phyloP scores from a whole-genome alignment of 1,140 invertebrate genomes.

The Microplitis demolitor region DNA sequence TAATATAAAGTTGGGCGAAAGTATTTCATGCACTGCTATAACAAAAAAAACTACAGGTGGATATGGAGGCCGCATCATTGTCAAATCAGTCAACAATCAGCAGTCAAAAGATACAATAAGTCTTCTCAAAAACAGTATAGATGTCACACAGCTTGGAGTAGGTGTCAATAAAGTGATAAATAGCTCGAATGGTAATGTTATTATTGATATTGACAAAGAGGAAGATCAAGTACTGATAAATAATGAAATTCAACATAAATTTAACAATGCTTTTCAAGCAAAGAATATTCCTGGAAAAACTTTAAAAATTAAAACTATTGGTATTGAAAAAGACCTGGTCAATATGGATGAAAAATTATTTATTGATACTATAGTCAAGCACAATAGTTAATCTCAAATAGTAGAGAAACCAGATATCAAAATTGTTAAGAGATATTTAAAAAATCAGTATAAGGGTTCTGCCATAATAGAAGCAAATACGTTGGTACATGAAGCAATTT shows the following conservation, averaged over 20 bases:
- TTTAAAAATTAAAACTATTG: neutral
- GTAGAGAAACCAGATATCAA: constrained; percentile 2
- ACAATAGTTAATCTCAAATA: neutral
- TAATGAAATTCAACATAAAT: neutral
- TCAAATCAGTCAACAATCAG: neutral
- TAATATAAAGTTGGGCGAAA: neutral
- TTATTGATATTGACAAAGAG: neutral
- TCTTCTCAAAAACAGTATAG: neutral
- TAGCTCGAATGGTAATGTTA: neutral
- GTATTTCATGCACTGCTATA: neutral
- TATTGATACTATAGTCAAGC: neutral
- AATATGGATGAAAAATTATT: neutral
- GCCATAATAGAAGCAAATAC: constrained; percentile 18
- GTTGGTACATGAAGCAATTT: constrained; percentile 1
- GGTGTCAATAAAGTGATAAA: neutral
- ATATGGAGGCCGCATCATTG: neutral
- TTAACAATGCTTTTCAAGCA: neutral
- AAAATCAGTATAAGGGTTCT: neutral
- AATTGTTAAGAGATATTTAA: constrained; percentile 6
- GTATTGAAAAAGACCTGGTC: neutral
- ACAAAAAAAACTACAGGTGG: neutral
- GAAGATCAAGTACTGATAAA: neutral
- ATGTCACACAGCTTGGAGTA: neutral
- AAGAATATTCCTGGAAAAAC: neutral
- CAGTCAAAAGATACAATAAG: neutral